Base-by-base conservation (phyloP, 2,113 vertebrate genomes). In the Arenaria interpres region DNA sequence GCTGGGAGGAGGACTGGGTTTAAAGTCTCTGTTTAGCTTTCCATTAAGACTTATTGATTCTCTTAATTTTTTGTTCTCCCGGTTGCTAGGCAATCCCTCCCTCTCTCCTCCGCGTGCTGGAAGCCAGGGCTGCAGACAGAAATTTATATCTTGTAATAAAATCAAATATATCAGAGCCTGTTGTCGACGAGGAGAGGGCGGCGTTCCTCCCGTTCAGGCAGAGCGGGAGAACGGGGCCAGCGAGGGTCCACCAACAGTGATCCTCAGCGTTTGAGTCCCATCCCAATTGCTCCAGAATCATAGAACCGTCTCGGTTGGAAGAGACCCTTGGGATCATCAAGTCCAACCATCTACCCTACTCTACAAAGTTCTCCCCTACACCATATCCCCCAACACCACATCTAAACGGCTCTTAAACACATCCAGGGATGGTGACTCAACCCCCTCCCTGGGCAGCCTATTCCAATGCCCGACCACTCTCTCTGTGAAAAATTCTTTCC, bases 61-160 rank as follows among this genome's bases (percentile, higher is more conserved):
- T 83, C 82, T 94, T 96, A 93, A 94, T 94, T 96, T 96, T 90
- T 95, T 85, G 90, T 95, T 92, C 95, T 93, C 63, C 59, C 59
- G 66, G 96, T 97, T 97, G 96, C 97, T 97, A 97, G 85, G 97
- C 96, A 92, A 97, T 97, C 39, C 66, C 12, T 81, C 71, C 84
- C 63, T 80, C 63, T 89, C 80, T 89, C 69, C 45, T 93, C 64
- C 0, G 1, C 0, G 2, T 63, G 76, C 80, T 87, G 88, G 85
- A 93, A 88, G 68, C 67, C 93, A 57, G 92, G 72, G 79, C 73
- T 85, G 90, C 93, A 88, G 88, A 88, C 69, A 94, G 94, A 81
- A 97, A 97, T 97, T 96, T 95, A 84, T 97, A 96, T 95, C 96
- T 94, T 89, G 86, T 93, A 95, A 96, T 96, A 95, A 97, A 95